phyloP scores from a whole-genome alignment of 2,113 vertebrate species.

The Siniperca chuatsi region DNA sequence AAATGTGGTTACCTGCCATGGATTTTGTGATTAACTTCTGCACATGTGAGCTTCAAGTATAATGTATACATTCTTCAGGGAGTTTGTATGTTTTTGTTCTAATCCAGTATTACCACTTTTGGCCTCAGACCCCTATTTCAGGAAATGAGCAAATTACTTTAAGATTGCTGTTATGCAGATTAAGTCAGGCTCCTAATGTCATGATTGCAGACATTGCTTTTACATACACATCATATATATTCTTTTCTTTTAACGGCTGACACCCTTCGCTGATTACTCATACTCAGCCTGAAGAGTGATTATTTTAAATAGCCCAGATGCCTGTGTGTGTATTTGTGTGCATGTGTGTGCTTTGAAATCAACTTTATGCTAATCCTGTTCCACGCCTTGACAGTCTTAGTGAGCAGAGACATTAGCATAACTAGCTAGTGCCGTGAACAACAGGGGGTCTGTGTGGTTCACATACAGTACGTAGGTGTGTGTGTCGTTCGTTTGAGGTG shows the following conservation, averaged over 20 bases:
- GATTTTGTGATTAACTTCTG: not conserved
- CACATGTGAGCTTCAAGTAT: not conserved
- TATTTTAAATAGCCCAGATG: slow-evolving; percentile 70
- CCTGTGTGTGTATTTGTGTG: slow-evolving; percentile 23
- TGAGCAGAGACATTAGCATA: slow-evolving; percentile 78
- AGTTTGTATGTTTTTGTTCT: slow-evolving; percentile 29
- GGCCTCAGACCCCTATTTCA: slow-evolving; percentile 23
- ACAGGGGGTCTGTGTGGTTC: slow-evolving; percentile 64
- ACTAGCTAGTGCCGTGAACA: slow-evolving; percentile 73
- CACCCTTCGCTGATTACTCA: slow-evolving; percentile 63
- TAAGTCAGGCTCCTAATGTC: slow-evolving; percentile 41
- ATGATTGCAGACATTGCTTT: slow-evolving; percentile 42
- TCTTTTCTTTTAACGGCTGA: slow-evolving; percentile 45
- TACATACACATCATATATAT: slow-evolving; percentile 45
- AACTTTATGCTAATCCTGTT: slow-evolving; percentile 81
- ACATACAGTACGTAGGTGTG: slow-evolving; percentile 43
- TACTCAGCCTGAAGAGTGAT: slow-evolving; percentile 55
- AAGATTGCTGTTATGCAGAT: slow-evolving; percentile 43
- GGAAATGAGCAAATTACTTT: slow-evolving; percentile 41
- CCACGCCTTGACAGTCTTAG: slow-evolving; percentile 77
- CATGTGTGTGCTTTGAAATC: slow-evolving; percentile 70
- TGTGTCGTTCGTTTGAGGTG: slow-evolving; percentile 45
- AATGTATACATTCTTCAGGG: not conserved
- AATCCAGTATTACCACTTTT: slow-evolving; percentile 32
- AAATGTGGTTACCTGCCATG: not conserved